Evolutionary conservation across 35 echinoderm and acorn worm genomes (phyloP).

Genomic region (Acanthaster planci): DNA sequence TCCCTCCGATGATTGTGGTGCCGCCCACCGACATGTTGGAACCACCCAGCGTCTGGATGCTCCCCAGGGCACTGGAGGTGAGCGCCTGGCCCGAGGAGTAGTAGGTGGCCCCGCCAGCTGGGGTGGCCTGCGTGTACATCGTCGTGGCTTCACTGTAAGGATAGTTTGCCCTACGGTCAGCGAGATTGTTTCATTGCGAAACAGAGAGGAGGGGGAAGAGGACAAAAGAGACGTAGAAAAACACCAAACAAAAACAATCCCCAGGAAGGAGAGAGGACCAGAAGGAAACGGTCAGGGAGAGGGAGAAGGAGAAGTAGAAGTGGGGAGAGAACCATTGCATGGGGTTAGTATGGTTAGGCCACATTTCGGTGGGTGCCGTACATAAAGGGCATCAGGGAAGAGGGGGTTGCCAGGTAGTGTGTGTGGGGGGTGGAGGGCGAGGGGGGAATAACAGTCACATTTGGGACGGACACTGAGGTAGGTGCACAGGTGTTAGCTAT

Average conservation of each 20-base stretch:
- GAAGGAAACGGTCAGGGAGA: slow-evolving; percentile 38
- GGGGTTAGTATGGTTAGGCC: slow-evolving; percentile 24
- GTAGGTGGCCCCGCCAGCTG: slow-evolving; percentile 65
- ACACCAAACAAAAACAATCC: background rate
- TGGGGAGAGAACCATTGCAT: slow-evolving; percentile 22
- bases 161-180: slow-evolving; percentile 88
- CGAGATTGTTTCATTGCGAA: slow-evolving; percentile 49
- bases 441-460: background rate
- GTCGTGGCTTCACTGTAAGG: slow-evolving; percentile 97
- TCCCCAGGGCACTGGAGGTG: slow-evolving; percentile 22
- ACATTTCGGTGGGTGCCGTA: background rate
- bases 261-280: slow-evolving; percentile 35
- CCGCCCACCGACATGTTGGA: slow-evolving; percentile 55
- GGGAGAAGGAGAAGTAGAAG: slow-evolving; percentile 31
- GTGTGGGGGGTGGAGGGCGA: background rate
- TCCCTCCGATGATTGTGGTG: slow-evolving; percentile 62
- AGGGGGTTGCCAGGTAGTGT: too few species aligned
- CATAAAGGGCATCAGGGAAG: background rate
- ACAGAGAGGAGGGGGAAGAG: background rate
- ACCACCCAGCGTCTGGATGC: slow-evolving; percentile 84
- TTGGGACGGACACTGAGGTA: background rate
- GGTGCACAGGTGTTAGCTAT: background rate
- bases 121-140: slow-evolving; percentile 95
- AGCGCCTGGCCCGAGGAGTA: slow-evolving; percentile 67
- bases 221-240: background rate